These are phyloP conservation scores for Crocuta crocuta DNA, from an alignment of 2,113 vertebrate species.

Conservation along the genomic window DNA sequence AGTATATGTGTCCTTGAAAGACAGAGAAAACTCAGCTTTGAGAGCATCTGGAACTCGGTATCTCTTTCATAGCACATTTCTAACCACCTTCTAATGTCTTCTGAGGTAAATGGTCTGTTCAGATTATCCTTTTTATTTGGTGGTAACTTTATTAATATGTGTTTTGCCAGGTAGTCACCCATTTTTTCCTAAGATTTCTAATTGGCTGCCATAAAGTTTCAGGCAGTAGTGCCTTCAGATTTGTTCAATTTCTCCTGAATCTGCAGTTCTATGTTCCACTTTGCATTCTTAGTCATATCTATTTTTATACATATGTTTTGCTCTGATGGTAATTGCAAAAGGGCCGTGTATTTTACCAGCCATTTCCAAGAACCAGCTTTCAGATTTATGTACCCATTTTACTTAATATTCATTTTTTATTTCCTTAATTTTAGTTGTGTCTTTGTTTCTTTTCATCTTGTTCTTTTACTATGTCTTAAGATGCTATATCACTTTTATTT, in stretches of 20 bases:
- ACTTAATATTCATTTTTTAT: not conserved
- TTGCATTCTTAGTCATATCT: not conserved
- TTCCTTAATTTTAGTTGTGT: not conserved
- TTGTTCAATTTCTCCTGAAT: not conserved
- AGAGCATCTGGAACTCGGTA: not conserved
- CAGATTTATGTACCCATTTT: not conserved
- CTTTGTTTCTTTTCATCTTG: not conserved
- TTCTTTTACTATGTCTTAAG: slow-evolving; percentile 6
- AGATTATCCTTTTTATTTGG: not conserved
- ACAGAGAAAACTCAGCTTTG: not conserved
- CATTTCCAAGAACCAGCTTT: not conserved
- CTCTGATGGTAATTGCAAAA: not conserved
- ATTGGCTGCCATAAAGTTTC: not conserved
- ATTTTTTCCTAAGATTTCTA: slow-evolving; percentile 35
- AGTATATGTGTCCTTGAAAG: not conserved
- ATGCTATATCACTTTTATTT: not conserved
- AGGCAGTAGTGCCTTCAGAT: not conserved
- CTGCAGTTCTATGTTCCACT: not conserved
- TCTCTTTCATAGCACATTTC: not conserved
- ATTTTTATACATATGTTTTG: not conserved
- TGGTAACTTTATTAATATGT: not conserved
- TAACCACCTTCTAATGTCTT: not conserved
- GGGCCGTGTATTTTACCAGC: not conserved
- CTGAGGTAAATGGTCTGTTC: not conserved
- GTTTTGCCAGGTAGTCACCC: not conserved